A percentile compares a stretch with the other conserved stretches of the same genome.
Evolutionary conservation across 2,113 vertebrate species (phyloP).

Genomic region (Neotoma lepida): DNA sequence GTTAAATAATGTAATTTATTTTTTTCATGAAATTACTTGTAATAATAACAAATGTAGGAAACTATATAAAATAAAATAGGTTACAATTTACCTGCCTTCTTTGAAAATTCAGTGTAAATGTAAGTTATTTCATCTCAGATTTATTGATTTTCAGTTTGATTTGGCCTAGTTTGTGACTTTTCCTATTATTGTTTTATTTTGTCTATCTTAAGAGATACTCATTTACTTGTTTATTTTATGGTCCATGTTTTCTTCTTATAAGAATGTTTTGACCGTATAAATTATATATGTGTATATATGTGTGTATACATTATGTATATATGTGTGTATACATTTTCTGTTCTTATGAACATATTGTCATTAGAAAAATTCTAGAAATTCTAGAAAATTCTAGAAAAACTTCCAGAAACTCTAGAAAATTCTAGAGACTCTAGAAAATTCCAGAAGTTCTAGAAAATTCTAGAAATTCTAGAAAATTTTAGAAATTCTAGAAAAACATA

Average conservation of each 20-base stretch:
- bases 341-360: constrained; percentile 16
- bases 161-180: neutral
- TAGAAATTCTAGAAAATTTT: too few species aligned
- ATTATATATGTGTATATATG: neutral
- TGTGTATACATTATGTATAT: neutral
- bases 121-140: neutral
- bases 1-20: neutral
- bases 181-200: neutral
- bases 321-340: neutral
- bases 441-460: too few species aligned
- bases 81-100: neutral
- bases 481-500: too few species aligned
- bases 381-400: too few species aligned
- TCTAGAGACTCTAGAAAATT: too few species aligned
- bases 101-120: neutral
- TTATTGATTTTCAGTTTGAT: neutral
- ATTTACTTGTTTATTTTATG: neutral
- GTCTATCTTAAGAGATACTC: neutral
- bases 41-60: neutral
- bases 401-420: too few species aligned
- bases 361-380: too few species aligned
- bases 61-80: neutral
- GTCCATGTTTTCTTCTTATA: neutral
- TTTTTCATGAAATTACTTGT: neutral
- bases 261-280: neutral